These are phyloP conservation scores for Zeugodacus cucurbitae DNA, from an alignment of 1,140 invertebrate genomes.

Conservation along the genomic window DNA sequence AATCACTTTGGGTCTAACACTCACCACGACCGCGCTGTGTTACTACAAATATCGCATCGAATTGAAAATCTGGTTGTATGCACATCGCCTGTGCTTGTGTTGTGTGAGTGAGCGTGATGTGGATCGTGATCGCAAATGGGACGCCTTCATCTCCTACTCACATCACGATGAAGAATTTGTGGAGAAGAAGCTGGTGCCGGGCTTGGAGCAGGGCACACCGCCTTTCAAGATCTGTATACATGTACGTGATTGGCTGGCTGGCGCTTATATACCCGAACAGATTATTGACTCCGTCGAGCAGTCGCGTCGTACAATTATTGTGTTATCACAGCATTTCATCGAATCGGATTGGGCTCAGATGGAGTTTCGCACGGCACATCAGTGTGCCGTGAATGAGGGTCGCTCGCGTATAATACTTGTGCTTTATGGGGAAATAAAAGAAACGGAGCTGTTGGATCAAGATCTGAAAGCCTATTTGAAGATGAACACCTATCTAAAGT, in stretches of 20 bases:
- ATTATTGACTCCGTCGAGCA: constrained; percentile 13
- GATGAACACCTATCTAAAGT: not conserved
- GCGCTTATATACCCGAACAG: constrained; percentile 20
- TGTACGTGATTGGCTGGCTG: constrained; percentile 4
- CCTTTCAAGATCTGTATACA: not conserved
- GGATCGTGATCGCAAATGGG: constrained; percentile 20
- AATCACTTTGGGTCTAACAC: not conserved
- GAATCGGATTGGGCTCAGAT: constrained; percentile 15
- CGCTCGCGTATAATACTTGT: constrained; percentile 15
- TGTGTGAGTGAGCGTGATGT: constrained; percentile 14
- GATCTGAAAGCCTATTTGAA: constrained; percentile 16
- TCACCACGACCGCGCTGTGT: not conserved
- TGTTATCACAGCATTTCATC: not conserved
- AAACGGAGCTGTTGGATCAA: not conserved
- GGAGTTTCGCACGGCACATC: constrained; percentile 27
- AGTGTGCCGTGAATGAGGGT: constrained; percentile 13
- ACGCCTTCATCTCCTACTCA: constrained; percentile 9
- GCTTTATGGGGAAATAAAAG: constrained; percentile 5
- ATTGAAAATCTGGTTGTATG: constrained; percentile 1
- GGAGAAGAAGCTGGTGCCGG: constrained; percentile 1
- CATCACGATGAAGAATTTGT: constrained; percentile 13
- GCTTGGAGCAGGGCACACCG: not conserved
- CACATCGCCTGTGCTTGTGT: not conserved
- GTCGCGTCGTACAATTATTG: constrained; percentile 25
- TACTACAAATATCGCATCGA: constrained; percentile 19